phyloP scores from a whole-genome alignment of 2,888 invertebrate species.

The Drosophila austrosaltans region DNA sequence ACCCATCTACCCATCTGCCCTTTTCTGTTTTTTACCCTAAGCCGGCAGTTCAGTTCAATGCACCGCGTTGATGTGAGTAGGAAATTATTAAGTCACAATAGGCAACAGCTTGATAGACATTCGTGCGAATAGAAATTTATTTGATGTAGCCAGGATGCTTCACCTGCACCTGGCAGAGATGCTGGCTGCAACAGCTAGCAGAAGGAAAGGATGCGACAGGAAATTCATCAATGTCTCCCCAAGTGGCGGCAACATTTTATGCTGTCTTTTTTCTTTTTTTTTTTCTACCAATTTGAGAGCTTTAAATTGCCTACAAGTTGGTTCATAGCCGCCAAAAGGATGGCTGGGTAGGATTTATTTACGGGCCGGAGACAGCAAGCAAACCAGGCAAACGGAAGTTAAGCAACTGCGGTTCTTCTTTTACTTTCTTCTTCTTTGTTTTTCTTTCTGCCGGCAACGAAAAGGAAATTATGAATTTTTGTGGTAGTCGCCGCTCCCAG shows the following conservation, averaged over 20 bases:
- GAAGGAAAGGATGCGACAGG: slow-evolving; percentile 68
- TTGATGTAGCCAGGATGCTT: slow-evolving; percentile 49
- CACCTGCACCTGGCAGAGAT: slow-evolving; percentile 17
- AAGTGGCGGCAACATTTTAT: slow-evolving; percentile 58
- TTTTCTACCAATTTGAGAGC: slow-evolving; percentile 42
- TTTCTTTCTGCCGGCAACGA: slow-evolving; percentile 34
- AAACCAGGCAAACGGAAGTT: slow-evolving; percentile 66
- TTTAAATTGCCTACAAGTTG: slow-evolving; percentile 70
- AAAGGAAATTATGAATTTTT: slow-evolving; percentile 72
- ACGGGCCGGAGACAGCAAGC: slow-evolving; percentile 57
- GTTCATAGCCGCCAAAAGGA: slow-evolving; percentile 16
- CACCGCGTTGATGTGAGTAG: slow-evolving; percentile 69
- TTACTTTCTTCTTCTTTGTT: not conserved
- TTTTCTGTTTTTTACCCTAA: slow-evolving; percentile 2
- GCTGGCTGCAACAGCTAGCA: slow-evolving; percentile 27
- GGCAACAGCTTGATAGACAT: slow-evolving; percentile 60
- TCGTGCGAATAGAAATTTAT: slow-evolving; percentile 63
- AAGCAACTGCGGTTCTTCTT: slow-evolving; percentile 48
- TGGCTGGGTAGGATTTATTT: slow-evolving; percentile 52
- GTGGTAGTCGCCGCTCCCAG: slow-evolving; percentile 33
- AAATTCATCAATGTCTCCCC: slow-evolving; percentile 77
- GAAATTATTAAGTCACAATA: slow-evolving; percentile 78
- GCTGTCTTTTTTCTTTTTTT: not conserved
- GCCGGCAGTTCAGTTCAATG: slow-evolving; percentile 62
- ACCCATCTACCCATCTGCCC: not conserved